These are phyloP conservation scores for Cyclophora punctaria DNA, from an alignment of 2,888 invertebrate species.

Conservation along the genomic window DNA sequence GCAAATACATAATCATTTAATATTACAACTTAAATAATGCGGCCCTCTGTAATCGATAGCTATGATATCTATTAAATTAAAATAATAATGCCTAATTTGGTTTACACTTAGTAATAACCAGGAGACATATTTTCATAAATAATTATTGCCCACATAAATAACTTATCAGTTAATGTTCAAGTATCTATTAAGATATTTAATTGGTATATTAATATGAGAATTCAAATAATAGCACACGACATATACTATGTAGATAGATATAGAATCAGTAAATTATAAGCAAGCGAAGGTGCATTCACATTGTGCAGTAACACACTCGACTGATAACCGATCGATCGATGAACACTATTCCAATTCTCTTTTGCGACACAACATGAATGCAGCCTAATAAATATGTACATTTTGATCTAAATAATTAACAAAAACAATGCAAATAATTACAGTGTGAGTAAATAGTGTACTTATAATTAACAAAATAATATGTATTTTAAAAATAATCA, in stretches of 20 bases:
- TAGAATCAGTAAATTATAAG: too few species aligned
- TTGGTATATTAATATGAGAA: constrained; percentile 3
- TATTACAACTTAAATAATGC: constrained; percentile 4
- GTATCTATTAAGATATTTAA: neutral
- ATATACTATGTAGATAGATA: constrained; percentile 3
- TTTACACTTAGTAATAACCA: constrained; percentile 36
- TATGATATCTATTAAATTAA: constrained; percentile 7
- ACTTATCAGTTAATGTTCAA: constrained; percentile 14
- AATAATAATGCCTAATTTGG: constrained; percentile 26
- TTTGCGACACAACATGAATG: too few species aligned
- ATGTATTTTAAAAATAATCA: neutral
- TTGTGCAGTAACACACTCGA: too few species aligned
- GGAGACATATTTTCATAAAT: constrained; percentile 72
- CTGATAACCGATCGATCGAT: too few species aligned
- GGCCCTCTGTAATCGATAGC: constrained; percentile 2
- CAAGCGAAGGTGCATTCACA: too few species aligned
- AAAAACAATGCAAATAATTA: too few species aligned
- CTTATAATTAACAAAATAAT: neutral
- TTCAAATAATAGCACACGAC: constrained; percentile 5
- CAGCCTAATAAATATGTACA: too few species aligned
- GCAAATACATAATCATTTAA: constrained; percentile 12
- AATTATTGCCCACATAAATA: constrained; percentile 67
- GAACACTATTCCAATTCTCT: too few species aligned
- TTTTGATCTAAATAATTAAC: too few species aligned
- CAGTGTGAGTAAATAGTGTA: too few species aligned